Evolutionary conservation across 1,140 invertebrate species (phyloP), one percentile per base, ranked within the genome.

Genomic region (Caenorhabditis tropicalis): DNA sequence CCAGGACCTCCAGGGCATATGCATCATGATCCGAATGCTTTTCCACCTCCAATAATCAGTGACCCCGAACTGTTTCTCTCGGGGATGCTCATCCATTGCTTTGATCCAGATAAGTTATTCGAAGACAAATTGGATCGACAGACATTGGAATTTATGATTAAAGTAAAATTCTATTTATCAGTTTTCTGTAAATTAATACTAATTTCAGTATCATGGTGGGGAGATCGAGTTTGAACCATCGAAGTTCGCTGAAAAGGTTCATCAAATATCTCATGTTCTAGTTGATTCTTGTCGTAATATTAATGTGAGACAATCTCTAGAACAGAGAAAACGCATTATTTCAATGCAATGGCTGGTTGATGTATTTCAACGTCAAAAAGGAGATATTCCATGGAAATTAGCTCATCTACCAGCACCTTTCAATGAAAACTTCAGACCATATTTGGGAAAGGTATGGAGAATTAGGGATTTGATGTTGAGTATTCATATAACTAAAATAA

Each of bases 261-360:
- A 74, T 31, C 65, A 46, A 43, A 21, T 74, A 5, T 24, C 65
- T 21, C 33, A 60, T 24, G 33, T 82, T 21, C 24, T 58, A 12
- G 19, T 82, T 60, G 43, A 53, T 43, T 60, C 39, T 39, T 46
- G 33, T 15, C 56, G 49, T 43, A 58, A 82, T 82, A 9, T 31
- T 12, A 9, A 39, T 24, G 51, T 39, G 9, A 58, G 31, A 4
- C 31, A 39, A 27, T 29, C 82, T 16, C 15, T 85, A 36, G 83
- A 85, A 46, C 43, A 53, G 10, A 39, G 58, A 9, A 85, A 85
- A 82, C 80, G 84, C 21, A 21, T 85, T n/a, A 82, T 85, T 1
- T 74, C 84, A 1, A 60, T 85, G 24, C 84, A 85, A 29, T 85
- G 84, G 84, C 12, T 85, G 4, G 36, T 36, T 4, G 84, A 85